Evolutionary conservation across 2,888 invertebrate species (phyloP), one percentile per base, ranked within the genome.

Genomic region (Nymphalis urticae): DNA sequence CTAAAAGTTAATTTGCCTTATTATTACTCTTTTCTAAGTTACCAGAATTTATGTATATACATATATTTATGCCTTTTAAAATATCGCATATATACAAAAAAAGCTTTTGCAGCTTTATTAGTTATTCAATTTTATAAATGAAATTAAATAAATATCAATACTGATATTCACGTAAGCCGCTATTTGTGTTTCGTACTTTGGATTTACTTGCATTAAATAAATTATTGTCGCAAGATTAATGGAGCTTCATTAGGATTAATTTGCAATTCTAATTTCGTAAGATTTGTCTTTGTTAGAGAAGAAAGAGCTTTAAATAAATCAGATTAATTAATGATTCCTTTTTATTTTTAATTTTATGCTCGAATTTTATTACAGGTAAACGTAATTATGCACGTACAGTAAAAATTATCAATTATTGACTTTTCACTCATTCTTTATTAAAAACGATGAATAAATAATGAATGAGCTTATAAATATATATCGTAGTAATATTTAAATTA

Each of bases 231-330:
- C 54, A 56, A 62, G 62, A 58, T 67, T 53, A 62, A 67, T 67
- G 56, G 48, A n/a, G 47, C 62, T 67, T 67, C 62, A 50, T 67
- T 67, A 62, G 42, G 62, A 62, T 62, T 67, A 50, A 56, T 67
- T 67, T 50, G 67, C 67, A 67, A 67, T 67, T 67, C 62, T 67
- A 67, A 67, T 62, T 67, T 53, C 19, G 42, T 42, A 48, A 62
- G 36, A 62, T 50, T 48, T 50, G 42, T 48, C 42, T 58, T 27
- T 56, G 36, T 58, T 42, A 19, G 42, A 56, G 48, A 56, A 50
- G 36, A 67, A 62, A 50, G 56, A 36, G 36, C 32, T 67, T 67
- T 36, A 24, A 62, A 58, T 58, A 9, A 67, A 42, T 54, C 36
- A 61, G 17, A 48, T 10, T 16, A 47, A 53, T 21, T 19, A 17